Percentiles rank a stretch among this genome's conserved stretches.
Conservation (phyloP, 2,888 invertebrate species). For the Hecatera dysodea region DNA sequence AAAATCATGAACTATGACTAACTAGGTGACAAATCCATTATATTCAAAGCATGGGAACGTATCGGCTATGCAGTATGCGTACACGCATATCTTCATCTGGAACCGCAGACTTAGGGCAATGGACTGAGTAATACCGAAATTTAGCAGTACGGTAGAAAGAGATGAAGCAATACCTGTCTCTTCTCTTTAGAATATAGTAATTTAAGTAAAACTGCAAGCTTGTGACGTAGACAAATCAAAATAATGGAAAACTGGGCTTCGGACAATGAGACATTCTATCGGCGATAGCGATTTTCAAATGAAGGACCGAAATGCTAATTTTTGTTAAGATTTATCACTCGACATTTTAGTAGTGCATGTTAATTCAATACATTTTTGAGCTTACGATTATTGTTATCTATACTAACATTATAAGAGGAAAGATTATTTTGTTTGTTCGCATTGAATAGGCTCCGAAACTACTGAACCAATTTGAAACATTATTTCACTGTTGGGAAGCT, state of each 20-base stretch:
- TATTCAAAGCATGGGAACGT: conserved; percentile 57
- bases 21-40: conserved; percentile 53
- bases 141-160: background rate
- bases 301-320: background rate
- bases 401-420: too few species aligned
- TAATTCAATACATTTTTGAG: too few species aligned
- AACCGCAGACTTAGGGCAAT: conserved; percentile 21
- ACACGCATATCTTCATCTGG: conserved; percentile 29
- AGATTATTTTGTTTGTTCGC: too few species aligned
- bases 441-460: too few species aligned
- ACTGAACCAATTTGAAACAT: too few species aligned
- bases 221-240: background rate
- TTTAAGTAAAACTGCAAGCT: background rate
- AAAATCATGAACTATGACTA: conserved; percentile 44
- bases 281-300: too few species aligned
- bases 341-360: too few species aligned
- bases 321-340: background rate
- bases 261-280: background rate
- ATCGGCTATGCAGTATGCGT: conserved; percentile 44
- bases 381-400: too few species aligned
- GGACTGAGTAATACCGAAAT: background rate
- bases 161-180: background rate
- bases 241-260: background rate
- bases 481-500: too few species aligned
- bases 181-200: background rate